A percentile compares a stretch with the other conserved stretches of the same genome.
phyloP scores from a whole-genome alignment of 2,113 vertebrate species.

The Hemiscyllium ocellatum region DNA sequence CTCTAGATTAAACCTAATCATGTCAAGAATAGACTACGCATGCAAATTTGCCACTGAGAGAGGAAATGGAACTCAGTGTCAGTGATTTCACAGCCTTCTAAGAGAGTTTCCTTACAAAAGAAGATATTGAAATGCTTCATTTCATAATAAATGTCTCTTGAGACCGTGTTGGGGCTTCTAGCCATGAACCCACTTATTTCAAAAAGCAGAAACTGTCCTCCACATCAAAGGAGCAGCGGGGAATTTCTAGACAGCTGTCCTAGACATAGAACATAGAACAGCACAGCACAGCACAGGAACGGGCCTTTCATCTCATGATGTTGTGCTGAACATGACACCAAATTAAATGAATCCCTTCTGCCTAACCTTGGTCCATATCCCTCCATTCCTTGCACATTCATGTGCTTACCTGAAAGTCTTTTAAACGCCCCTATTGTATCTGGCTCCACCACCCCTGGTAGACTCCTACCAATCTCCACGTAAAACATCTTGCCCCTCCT shows the following conservation, averaged over 20 bases:
- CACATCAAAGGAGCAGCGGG: neutral
- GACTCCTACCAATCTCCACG: no score
- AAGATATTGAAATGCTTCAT: neutral
- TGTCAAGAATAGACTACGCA: neutral
- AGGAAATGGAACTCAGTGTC: slow-evolving; percentile 1
- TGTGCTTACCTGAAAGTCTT: no score
- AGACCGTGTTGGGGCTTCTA: neutral
- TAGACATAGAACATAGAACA: neutral
- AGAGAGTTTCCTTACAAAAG: neutral
- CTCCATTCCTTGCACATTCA: no score
- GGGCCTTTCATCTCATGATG: no score
- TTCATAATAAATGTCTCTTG: neutral
- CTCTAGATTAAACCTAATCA: neutral
- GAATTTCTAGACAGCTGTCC: neutral
- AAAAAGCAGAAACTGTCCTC: neutral
- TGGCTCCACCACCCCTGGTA: no score
- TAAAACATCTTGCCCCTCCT: no score
- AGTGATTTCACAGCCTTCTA: neutral
- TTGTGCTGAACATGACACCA: no score
- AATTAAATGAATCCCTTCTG: no score
- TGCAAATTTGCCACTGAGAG: neutral
- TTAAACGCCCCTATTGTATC: no score
- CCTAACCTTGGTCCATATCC: no score
- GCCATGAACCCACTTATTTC: neutral
- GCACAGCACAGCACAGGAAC: no score